Base-by-base conservation (phyloP, 2,797 vertebrate genomes). In the Manis javanica region DNA sequence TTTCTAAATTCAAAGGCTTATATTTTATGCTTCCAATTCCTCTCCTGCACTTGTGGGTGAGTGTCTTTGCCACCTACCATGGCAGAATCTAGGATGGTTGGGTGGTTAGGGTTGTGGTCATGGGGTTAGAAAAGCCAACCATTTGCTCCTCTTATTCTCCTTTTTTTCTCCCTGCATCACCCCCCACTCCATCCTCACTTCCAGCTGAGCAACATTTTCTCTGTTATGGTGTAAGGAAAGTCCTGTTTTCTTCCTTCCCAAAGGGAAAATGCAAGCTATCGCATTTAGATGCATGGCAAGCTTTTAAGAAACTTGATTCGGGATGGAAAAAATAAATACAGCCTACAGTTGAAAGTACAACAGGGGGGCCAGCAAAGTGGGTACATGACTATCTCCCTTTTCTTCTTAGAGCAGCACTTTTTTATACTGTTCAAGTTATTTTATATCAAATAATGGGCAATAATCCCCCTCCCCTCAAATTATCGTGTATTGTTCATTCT, bases 271-370 rank as follows among this genome's bases (percentile, higher is more conserved):
- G n/a, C 15, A 78, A 74, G 26, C 0, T n/a, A 78, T 77, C 83
- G 34, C 42, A 87, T 89, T 90, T 83, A 89, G 46, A 83, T 95
- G 21, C 15, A 57, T 42, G 39, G 6, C 19, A 91, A 74, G 49
- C 24, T 95, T 94, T 97, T 74, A 95, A 90, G 69, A 94, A 69
- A 63, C 26, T 53, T 92, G 42, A 83, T 79, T 96, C 53, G 79
- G 63, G 29, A 74, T 90, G 37, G 21, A 74, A 81, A 94, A 90
- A 82, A 88, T 69, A 71, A 88, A 82, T 72, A 26, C 24, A 81
- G 29, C 42, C 31, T 92, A 21, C 21, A 85, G 34, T 55, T 39
- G 31, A 82, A 88, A 91, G 24, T 90, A 21, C 16, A 89, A 68
- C 19, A 64, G 34, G 15, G 26, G 39, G 13, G 5, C 2, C 42